phyloP scores from a whole-genome alignment of 2,113 vertebrate genomes.

The Prinia subflava region DNA sequence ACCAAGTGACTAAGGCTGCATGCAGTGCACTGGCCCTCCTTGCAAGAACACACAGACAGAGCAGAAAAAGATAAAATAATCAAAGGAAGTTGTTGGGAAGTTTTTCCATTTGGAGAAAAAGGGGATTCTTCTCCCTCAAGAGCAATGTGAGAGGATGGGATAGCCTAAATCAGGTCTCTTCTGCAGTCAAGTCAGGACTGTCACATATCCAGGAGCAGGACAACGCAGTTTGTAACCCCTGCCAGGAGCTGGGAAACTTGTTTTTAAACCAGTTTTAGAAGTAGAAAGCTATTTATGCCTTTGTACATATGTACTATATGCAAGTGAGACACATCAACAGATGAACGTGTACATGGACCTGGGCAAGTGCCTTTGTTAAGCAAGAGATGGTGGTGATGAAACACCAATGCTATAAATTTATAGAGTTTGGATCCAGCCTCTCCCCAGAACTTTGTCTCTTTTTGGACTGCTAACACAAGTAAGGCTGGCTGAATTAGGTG shows the following conservation, averaged over 20 bases:
- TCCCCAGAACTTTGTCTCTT: background rate
- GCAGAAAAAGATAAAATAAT: background rate
- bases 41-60: background rate
- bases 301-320: background rate
- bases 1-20: slow-evolving; percentile 37
- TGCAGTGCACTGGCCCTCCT: background rate
- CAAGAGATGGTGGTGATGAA: background rate
- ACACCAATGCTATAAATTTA: background rate
- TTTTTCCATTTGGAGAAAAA: background rate
- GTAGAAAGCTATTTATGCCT: background rate
- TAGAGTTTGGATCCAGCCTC: background rate
- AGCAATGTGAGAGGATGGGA: background rate
- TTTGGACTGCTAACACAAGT: background rate
- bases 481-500: background rate
- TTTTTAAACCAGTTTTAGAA: background rate
- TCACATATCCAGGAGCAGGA: background rate
- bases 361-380: accelerated
- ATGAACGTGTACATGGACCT: background rate
- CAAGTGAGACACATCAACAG: background rate
- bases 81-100: background rate
- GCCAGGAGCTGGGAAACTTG: background rate
- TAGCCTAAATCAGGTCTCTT: background rate
- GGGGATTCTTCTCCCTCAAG: background rate
- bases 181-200: background rate
- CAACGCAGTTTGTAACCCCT: background rate